A percentile compares a stretch with the other conserved stretches of the same genome.
phyloP scores from a whole-genome alignment of 2,888 invertebrate species.

The Temnothorax ravouxi region DNA sequence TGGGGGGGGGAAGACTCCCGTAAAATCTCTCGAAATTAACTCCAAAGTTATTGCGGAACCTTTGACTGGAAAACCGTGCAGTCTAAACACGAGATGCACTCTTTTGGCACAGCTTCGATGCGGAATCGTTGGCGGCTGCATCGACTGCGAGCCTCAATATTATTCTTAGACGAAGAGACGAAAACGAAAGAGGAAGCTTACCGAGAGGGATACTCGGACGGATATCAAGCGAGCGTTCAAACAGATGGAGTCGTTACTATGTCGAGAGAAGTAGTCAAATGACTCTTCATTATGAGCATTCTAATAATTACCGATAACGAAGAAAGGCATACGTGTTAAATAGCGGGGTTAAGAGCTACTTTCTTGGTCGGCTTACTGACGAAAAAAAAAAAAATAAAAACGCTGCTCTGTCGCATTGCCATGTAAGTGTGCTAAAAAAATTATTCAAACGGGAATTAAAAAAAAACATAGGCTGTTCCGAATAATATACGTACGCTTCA shows the following conservation, averaged over 20 bases:
- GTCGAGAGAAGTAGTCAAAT: slow-evolving; percentile 3
- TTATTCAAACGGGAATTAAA: not conserved
- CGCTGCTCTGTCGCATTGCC: not conserved
- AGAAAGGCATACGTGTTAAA: slow-evolving; percentile 64
- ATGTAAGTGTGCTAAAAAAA: not conserved
- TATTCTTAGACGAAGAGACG: slow-evolving; percentile 62
- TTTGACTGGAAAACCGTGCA: not conserved
- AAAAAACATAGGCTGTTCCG: not conserved
- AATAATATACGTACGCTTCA: not conserved
- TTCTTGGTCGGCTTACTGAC: not conserved
- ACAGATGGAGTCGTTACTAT: slow-evolving; percentile 66
- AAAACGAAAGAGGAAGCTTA: slow-evolving; percentile 58
- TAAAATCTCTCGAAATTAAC: not conserved
- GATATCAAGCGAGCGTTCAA: slow-evolving; percentile 22
- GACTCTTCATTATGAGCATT: slow-evolving; percentile 64
- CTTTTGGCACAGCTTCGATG: slow-evolving; percentile 62
- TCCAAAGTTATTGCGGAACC: not conserved
- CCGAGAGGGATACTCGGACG: slow-evolving; percentile 61
- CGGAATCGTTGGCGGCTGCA: slow-evolving; percentile 78
- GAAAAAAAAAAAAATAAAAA: not conserved
- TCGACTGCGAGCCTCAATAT: slow-evolving; percentile 62
- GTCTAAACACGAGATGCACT: not conserved
- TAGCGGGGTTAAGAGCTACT: slow-evolving; percentile 12
- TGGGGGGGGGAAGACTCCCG: too few relatives aligned
- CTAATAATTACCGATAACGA: slow-evolving; percentile 75